Conservation (phyloP, 2,888 invertebrate species). For the Ectemnius lituratus region DNA sequence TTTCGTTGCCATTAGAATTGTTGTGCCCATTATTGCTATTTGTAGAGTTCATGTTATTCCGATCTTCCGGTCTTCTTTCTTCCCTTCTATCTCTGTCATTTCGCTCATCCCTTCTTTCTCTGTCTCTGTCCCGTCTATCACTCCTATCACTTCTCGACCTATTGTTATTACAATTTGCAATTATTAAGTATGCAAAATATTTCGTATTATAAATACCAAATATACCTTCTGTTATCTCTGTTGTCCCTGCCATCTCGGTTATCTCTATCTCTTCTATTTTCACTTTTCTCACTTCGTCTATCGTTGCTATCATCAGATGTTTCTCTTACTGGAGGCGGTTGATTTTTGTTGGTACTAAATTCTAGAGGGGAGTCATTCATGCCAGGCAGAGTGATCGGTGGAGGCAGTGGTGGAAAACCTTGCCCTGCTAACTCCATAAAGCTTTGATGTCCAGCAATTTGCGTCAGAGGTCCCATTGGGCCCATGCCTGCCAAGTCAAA, state of each 20-base stretch:
- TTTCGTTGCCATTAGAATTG: slow-evolving; percentile 71
- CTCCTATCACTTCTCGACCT: slow-evolving; percentile 73
- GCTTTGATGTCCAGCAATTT: slow-evolving; percentile 72
- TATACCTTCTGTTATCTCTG: slow-evolving; percentile 74
- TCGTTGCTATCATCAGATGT: slow-evolving; percentile 68
- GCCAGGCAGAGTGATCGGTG: slow-evolving; percentile 76
- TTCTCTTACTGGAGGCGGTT: slow-evolving; percentile 80
- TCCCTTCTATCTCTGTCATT: slow-evolving; percentile 69
- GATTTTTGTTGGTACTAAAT: slow-evolving; percentile 82
- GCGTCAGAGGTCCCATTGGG: slow-evolving; percentile 72
- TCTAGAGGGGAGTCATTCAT: slow-evolving; percentile 82
- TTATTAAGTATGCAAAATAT: not conserved
- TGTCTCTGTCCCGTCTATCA: slow-evolving; percentile 78
- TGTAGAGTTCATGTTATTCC: slow-evolving; percentile 59
- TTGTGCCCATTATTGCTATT: slow-evolving; percentile 74
- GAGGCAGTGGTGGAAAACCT: slow-evolving; percentile 74
- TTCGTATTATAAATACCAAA: not conserved
- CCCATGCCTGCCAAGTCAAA: slow-evolving; percentile 68
- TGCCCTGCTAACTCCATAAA: slow-evolving; percentile 76
- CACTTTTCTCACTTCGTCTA: slow-evolving; percentile 72
- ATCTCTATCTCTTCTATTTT: slow-evolving; percentile 75
- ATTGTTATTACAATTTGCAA: not conserved
- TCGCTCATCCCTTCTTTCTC: slow-evolving; percentile 72
- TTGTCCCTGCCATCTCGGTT: slow-evolving; percentile 76
- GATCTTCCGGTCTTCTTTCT: slow-evolving; percentile 75